These are phyloP conservation scores for Andrena flavipes DNA, from an alignment of 2,888 invertebrate species.

Conservation along the genomic window DNA sequence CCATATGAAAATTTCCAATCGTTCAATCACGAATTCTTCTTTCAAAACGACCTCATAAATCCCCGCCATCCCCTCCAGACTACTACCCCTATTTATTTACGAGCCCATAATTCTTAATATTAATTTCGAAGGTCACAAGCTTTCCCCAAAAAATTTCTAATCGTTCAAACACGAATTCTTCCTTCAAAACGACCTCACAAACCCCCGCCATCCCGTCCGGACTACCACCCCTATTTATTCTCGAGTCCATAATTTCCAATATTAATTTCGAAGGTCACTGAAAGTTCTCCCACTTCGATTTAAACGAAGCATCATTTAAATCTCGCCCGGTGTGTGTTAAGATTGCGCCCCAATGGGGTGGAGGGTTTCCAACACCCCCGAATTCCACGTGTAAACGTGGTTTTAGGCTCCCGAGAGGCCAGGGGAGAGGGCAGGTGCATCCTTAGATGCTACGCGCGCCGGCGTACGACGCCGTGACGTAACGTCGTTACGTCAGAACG, in stretches of 20 bases:
- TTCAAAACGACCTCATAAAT: no score
- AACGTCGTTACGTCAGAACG: constrained; percentile 74
- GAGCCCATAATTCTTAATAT: not conserved
- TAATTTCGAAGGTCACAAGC: not conserved
- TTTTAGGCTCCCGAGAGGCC: not conserved
- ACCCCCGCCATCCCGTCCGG: no score
- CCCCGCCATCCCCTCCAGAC: no score
- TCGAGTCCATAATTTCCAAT: not conserved
- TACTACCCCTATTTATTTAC: not conserved
- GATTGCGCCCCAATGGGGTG: not conserved
- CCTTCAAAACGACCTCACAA: no score
- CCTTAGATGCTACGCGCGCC: constrained; percentile 42
- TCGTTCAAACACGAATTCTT: no score
- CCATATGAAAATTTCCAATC: not conserved
- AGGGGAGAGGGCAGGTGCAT: constrained; percentile 25
- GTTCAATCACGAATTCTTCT: no score
- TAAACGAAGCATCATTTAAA: not conserved
- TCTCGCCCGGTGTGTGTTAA: not conserved
- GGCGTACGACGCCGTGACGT: constrained; percentile 71
- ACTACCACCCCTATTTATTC: not conserved
- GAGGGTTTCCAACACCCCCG: not conserved
- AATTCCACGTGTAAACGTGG: not conserved
- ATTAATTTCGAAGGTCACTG: not conserved
- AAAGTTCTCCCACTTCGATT: not conserved
- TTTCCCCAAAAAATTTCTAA: not conserved